Conservation (phyloP, 2,113 vertebrate genomes). For the Xerus inauris region DNA sequence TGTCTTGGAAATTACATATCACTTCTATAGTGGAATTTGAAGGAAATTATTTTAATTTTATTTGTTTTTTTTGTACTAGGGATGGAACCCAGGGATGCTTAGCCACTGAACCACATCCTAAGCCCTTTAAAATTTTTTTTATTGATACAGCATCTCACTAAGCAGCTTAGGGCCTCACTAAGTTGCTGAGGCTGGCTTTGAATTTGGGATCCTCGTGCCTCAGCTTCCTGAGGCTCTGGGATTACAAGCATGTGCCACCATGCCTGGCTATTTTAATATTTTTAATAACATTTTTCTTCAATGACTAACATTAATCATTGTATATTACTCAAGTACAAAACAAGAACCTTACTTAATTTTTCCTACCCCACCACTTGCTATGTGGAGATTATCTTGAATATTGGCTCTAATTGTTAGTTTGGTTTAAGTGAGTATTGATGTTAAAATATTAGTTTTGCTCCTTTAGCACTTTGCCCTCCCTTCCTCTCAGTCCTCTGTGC, state of each 20-base stretch:
- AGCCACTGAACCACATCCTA: too few species aligned
- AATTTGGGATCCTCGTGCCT: too few species aligned
- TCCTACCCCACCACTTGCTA: background rate
- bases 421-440: background rate
- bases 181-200: too few species aligned
- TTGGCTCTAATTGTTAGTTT: conserved; percentile 14
- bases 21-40: background rate
- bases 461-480: background rate
- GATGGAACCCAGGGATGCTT: too few species aligned
- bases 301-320: background rate
- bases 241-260: too few species aligned
- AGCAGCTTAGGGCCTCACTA: too few species aligned
- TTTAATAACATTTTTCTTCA: background rate
- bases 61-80: too few species aligned
- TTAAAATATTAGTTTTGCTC: background rate
- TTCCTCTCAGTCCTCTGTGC: background rate
- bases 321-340: background rate
- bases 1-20: background rate
- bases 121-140: too few species aligned
- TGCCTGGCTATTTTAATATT: too few species aligned
- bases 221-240: too few species aligned
- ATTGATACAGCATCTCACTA: too few species aligned
- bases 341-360: background rate
- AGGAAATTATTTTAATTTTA: background rate
- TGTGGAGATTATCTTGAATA: conserved; percentile 37